Evolutionary conservation across 2,797 vertebrate genomes (phyloP), one percentile per base, ranked within the genome.

Genomic region (Carduelis carduelis): DNA sequence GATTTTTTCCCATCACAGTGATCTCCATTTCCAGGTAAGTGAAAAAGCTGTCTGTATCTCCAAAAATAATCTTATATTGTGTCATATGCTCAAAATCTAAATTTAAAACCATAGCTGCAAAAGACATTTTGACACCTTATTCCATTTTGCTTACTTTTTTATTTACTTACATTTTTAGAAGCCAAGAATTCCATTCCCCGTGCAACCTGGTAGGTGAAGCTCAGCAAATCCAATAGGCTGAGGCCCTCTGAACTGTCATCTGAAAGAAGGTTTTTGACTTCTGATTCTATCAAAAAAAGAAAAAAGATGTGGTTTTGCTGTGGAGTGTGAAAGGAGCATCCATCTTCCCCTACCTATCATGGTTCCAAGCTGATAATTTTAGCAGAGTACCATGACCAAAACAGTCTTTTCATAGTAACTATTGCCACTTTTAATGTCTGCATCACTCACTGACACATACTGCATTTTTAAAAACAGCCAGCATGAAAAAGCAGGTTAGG

Each of bases 181-280:
- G 99, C 99, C 93, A 99, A 97, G 95, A 99, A 99, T 94, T 99
- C 99, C 99, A 99, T 99, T 89, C 99, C 99, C 88, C 99, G 97
- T 75, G 99, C 99, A 96, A 99, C 99, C 96, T 99, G 99, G 96
- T 99, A 99, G 72, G 99, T 99, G 88, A 99, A 99, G 90, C 99
- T 99, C 76, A 99, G 97, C 95, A 99, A 98, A 97, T 99, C 99
- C 91, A 98, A 97, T 53, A 99, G 98, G 81, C 98, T 98, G 79
- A 99, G 98, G 57, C 99, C 98, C 52, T 99, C 99, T 0, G 98
- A 98, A 77, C 95, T 96, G 72, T 99, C 98, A n/a, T 99, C 99
- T 2, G 98, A 99, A 91, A 99, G 98, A 76, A 99, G 98, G 91
- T 98, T 98, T 96, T 99, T 99, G 68, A 98, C 98, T 97, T 99